Evolutionary conservation across 2,888 invertebrate species (phyloP), one percentile per base, ranked within the genome.

Genomic region (Isotomurus palustris): DNA sequence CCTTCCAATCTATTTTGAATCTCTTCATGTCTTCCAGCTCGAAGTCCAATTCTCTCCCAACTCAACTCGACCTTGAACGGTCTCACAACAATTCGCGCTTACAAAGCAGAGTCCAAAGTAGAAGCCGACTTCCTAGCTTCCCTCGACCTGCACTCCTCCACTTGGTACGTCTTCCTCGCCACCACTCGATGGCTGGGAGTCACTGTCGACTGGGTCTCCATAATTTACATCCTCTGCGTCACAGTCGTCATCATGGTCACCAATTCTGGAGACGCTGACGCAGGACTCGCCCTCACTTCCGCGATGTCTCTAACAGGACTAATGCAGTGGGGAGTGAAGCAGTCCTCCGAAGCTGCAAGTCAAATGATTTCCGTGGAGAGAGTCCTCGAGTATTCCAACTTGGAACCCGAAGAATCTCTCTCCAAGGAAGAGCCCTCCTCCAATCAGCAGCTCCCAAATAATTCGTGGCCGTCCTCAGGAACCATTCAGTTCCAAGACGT

Each of bases 151-250:
- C 65, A 65, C 48, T 56, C 62, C 1, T 38, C 58, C 1, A 87
- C 94, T 6, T 96, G 91, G 87, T 94, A 85, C 73, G 78, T 91
- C 72, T 92, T 92, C 75, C 83, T 96, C 53, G 83, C 89, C 0
- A 86, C 90, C 3, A 88, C 90, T 14, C 84, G 95, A 62, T 94
- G 95, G 68, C 92, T 97, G 73, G 95, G 93, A 0, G 88, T 93
- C 72, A 89, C 89, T 89, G 67, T 66, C 22, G 66, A 66, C 38
- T 59, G 56, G 61, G 82, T 93, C 53, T 94, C 93, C 73, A 84
- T 90, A 1, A 65, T 88, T 5, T 96, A 93, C 76, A 89, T 95
- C 58, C 83, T 84, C 0, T 75, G 88, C 41, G 92, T 95, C 6
- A 41, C 35, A 2, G 40, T 55, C 22, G 27, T 54, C 19, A 2